Base-by-base conservation (phyloP, 1,140 invertebrate species). In the Ctenoplectra terminalis region DNA sequence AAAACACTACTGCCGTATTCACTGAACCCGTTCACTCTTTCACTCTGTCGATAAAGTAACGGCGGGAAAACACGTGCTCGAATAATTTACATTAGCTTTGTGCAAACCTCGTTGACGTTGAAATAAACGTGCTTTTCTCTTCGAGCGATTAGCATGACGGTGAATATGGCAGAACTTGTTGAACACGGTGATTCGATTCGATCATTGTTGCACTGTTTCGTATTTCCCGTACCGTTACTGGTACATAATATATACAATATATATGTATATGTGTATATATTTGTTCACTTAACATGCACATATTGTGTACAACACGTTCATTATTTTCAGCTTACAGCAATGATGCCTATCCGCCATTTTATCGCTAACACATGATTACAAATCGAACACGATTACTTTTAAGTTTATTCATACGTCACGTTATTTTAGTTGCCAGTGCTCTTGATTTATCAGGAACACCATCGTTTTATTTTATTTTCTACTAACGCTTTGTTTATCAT, bases 1-100 rank as follows among this genome's bases (percentile, higher is more conserved):
- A 92, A 87, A 88, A 87, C 86, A 87, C 86, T 81, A 81, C 86
- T 91, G 91, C 91, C 92, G 92, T 92, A 92, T 92, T 92, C 91
- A 92, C 92, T 92, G 88, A 87, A 91, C 86, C 88, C 86, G 76
- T 82, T 88, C 80, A 81, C 80, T 83, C 83, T 66, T 70, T 70
- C 69, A 82, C 56, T 54, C 60, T 63, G 50, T 85, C 60, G 46
- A 50, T 26, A 46, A 83, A 13, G 77, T 72, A 82, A 84, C 76
- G 82, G 72, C 75, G 58, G 64, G 85, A 58, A 82, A 71, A 58
- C 3, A 76, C 64, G 71, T 64, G 54, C 48, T 15, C 43, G 15
- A 17, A 17, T 34, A 40, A 23, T 20, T 40, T 3, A 43, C 2
- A 40, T 15, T 50, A 48, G 40, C 40, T 31, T 34, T 37, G 48